Evolutionary conservation across 2,888 invertebrate species (phyloP), one percentile per base, ranked within the genome.

Genomic region (Andrena fulva): DNA sequence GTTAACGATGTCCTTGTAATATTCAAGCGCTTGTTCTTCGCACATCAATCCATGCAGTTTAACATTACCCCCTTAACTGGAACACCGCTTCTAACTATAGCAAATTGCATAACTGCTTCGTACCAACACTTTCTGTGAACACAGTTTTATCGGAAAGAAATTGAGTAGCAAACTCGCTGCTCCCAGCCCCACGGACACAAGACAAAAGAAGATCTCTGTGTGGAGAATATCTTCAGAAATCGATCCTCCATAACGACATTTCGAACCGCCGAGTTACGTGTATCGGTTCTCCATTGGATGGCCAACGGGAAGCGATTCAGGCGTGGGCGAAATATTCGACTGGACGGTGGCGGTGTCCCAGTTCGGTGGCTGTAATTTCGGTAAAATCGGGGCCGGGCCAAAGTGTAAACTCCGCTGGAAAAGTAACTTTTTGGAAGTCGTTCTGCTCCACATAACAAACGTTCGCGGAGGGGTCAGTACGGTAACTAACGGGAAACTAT

Each of bases 361-460:
- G 31, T 73, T 69, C 31, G 33, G 24, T 27, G 6, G 63, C 56
- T 35, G 63, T 78, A 85, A 84, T 87, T 82, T 74, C 50, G 76
- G 66, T 69, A 27, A 72, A 77, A 80, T 75, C 79, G 77, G 42
- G 56, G 77, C 67, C 24, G 16, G 48, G 50, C 54, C 42, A 72
- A 81, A 74, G 80, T 70, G 80, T 77, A 81, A 89, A 84, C 83
- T 88, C 81, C 80, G 42, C 52, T 69, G 56, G 77, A 16, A 42
- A 85, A 86, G 83, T 84, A 84, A 83, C 85, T 88, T 85, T 87
- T 84, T 80, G 81, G 81, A 81, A 87, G 86, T 87, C 75, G 82
- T 84, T 87, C 82, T 80, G 80, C 83, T 84, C 71, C 84, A 84
- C 84, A 83, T 89, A 90, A 88, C 85, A 87, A 89, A 90, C 87